Percentiles rank a stretch among this genome's conserved stretches.
Evolutionary conservation across 2,797 vertebrate genomes (phyloP).

Genomic region (Paratrypauchen microcephalus): DNA sequence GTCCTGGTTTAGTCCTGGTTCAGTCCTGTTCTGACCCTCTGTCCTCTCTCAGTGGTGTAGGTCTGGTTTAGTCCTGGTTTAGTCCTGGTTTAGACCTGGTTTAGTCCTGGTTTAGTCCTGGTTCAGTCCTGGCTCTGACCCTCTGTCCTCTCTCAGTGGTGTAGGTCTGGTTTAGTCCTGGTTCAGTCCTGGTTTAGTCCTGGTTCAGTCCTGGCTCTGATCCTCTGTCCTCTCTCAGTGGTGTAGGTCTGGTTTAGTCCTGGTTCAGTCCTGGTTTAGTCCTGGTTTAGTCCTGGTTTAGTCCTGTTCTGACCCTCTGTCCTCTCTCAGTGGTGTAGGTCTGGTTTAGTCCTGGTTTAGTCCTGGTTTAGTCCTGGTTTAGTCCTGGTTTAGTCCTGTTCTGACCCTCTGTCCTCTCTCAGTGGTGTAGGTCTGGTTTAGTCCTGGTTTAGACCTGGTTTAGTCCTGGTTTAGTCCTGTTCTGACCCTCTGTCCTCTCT

Average conservation of each 20-base stretch:
- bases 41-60: too few relatives aligned
- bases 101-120: not conserved
- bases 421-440: not conserved
- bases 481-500: too few relatives aligned
- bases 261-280: too few relatives aligned
- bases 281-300: too few relatives aligned
- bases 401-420: not conserved
- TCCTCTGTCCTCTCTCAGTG: too few relatives aligned
- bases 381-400: not conserved
- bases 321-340: not conserved
- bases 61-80: too few relatives aligned
- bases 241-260: too few relatives aligned
- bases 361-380: conserved; percentile 1
- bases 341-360: too few relatives aligned
- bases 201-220: too few relatives aligned
- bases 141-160: not conserved
- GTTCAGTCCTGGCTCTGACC: not conserved
- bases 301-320: not conserved
- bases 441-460: not conserved
- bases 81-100: not conserved
- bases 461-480: not conserved
- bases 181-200: not conserved
- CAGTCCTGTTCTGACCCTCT: not conserved
- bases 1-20: not conserved
- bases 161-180: not conserved